Evolutionary conservation across 2,888 invertebrate genomes (phyloP).

Genomic region (Rapana venosa): DNA sequence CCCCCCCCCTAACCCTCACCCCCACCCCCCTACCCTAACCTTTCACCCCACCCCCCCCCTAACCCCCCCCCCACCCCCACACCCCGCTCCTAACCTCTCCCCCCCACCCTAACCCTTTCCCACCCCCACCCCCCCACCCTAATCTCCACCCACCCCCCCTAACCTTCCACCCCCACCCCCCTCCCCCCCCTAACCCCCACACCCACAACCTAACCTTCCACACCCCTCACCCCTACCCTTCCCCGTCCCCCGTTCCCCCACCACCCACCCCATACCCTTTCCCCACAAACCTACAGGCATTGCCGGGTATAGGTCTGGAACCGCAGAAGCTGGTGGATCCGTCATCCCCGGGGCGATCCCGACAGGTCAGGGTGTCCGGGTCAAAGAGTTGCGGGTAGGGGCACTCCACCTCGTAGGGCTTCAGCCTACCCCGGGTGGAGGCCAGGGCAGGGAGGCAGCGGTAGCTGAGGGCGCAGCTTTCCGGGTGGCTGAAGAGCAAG

Average conservation of each 20-base stretch:
- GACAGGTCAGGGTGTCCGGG: slow-evolving; percentile 48
- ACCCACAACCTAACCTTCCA: not conserved
- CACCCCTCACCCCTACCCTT: not conserved
- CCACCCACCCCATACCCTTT: not conserved
- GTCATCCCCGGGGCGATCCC: not conserved
- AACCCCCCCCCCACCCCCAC: no score
- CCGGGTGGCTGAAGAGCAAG: slow-evolving; percentile 57
- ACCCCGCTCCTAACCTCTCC: no score
- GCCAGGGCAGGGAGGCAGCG: slow-evolving; percentile 56
- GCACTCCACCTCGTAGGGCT: slow-evolving; percentile 61
- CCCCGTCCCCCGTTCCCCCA: not conserved
- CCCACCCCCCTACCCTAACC: no score
- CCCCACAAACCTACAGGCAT: slow-evolving; percentile 39
- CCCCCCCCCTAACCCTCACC: no score
- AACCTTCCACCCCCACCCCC: not conserved
- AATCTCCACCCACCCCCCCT: not conserved
- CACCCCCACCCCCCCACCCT: no score
- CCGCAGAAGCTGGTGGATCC: slow-evolving; percentile 40
- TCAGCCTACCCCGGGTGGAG: slow-evolving; percentile 51
- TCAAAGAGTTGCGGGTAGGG: slow-evolving; percentile 64
- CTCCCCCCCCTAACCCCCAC: not conserved
- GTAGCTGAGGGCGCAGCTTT: slow-evolving; percentile 64
- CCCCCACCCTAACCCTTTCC: no score
- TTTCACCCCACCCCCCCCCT: no score
- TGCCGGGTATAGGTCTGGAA: slow-evolving; percentile 33